Evolutionary conservation across 2,888 invertebrate species (phyloP).

Genomic region (Linyphia triangularis): DNA sequence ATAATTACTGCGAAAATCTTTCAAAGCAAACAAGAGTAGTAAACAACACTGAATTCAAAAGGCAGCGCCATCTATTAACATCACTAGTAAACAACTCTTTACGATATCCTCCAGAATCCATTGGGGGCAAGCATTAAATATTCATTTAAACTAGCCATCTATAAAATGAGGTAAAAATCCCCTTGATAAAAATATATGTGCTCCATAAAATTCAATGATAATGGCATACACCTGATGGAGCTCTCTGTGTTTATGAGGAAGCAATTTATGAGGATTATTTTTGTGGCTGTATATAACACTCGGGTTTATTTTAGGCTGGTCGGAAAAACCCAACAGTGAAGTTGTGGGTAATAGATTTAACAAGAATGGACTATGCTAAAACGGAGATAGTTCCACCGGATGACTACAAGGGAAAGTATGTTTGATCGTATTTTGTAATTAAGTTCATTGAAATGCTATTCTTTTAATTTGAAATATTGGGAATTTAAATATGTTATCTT

Average conservation of each 20-base stretch:
- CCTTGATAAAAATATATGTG: neutral
- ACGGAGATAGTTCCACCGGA: constrained; percentile 73
- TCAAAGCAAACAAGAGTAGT: no score
- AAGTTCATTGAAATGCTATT: neutral
- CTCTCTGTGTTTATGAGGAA: neutral
- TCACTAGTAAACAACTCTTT: neutral
- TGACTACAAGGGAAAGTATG: constrained; percentile 72
- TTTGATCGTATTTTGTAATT: neutral
- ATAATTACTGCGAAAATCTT: no score
- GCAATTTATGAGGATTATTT: neutral
- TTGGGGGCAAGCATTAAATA: constrained; percentile 15
- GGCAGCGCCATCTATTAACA: constrained; percentile 2
- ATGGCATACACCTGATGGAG: neutral
- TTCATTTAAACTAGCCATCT: neutral
- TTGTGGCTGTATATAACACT: neutral
- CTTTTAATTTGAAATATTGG: neutral
- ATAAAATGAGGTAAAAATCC: neutral
- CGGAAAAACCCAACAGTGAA: constrained; percentile 75
- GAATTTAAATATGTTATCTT: neutral
- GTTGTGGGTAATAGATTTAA: constrained; percentile 75
- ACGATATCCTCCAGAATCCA: neutral
- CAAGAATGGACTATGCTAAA: constrained; percentile 64
- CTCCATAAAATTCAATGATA: constrained; percentile 8
- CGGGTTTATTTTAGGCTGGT: constrained; percentile 68
- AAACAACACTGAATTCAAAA: no score